Conservation (phyloP, 2,113 vertebrate genomes). For the Xiphorhynchus elegans region DNA sequence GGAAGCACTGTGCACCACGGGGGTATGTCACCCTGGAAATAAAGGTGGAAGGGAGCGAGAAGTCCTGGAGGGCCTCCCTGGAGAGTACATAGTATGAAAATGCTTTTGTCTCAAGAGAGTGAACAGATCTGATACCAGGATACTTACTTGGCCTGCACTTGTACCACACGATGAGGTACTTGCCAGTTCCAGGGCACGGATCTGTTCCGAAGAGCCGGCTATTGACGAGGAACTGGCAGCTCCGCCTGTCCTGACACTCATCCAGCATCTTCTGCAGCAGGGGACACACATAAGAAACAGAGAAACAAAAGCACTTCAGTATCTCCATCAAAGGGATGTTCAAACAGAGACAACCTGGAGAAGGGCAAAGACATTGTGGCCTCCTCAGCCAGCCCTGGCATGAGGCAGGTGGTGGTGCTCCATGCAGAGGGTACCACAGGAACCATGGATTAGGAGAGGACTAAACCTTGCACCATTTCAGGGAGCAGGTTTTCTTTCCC, state of each 20-base stretch:
- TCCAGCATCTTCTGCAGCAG: slow-evolving; percentile 87
- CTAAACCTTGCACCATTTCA: not conserved
- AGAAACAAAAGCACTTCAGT: slow-evolving; percentile 33
- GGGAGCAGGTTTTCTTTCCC: not conserved
- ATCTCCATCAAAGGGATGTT: not conserved
- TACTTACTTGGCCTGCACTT: slow-evolving; percentile 92
- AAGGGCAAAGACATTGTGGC: not conserved
- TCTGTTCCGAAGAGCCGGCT: slow-evolving; percentile 86
- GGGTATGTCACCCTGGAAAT: not conserved
- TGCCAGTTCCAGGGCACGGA: slow-evolving; percentile 85
- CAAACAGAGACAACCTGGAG: not conserved
- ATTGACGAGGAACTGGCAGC: slow-evolving; percentile 88
- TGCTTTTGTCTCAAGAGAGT: not conserved
- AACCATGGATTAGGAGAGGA: not conserved
- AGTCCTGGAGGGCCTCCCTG: not conserved
- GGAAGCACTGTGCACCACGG: accelerated
- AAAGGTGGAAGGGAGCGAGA: not conserved
- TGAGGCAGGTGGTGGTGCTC: not conserved
- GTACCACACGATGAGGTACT: slow-evolving; percentile 89
- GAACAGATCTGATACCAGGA: not conserved
- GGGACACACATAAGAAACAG: slow-evolving; percentile 1
- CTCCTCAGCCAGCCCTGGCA: accelerated
- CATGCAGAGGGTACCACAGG: accelerated
- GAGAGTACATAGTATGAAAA: not conserved
- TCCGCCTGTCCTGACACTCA: slow-evolving; percentile 90